A percentile compares a stretch with the other conserved stretches of the same genome.
Evolutionary conservation across 1,140 invertebrate species (phyloP).

Genomic region (Trichogramma pretiosum): DNA sequence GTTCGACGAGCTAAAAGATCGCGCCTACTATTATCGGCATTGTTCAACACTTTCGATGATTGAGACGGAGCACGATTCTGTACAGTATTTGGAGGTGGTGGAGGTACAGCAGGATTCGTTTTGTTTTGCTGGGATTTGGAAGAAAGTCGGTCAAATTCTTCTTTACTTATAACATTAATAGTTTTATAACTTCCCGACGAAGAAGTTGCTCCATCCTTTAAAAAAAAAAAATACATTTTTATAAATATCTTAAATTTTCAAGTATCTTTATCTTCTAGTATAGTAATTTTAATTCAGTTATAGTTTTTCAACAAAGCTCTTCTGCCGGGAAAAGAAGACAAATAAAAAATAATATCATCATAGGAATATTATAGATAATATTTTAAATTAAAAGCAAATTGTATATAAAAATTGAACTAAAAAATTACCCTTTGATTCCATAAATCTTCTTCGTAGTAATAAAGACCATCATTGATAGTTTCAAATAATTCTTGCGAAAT

Average conservation of each 20-base stretch:
- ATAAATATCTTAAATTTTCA: conserved; percentile 4
- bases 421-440: conserved; percentile 54
- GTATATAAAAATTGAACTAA: too few relatives aligned
- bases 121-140: conserved; percentile 55
- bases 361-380: conserved; percentile 4
- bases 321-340: conserved; percentile 46
- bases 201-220: conserved; percentile 38
- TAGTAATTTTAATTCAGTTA: conserved; percentile 16
- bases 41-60: conserved; percentile 25
- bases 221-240: conserved; percentile 7
- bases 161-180: conserved; percentile 82
- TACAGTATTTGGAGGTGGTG: conserved; percentile 61
- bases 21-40: conserved; percentile 28
- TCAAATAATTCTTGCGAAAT: conserved; percentile 89
- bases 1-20: too few relatives aligned
- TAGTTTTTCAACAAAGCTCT: conserved; percentile 22
- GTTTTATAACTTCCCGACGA: conserved; percentile 64
- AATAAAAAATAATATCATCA: conserved; percentile 34
- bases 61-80: too few relatives aligned
- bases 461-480: conserved; percentile 90
- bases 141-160: conserved; percentile 75
- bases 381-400: too few relatives aligned
- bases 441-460: conserved; percentile 88
- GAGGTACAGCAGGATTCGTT: conserved; percentile 60
- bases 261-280: too few relatives aligned